These are phyloP conservation scores for Notarius quadriscutis DNA, from an alignment of 2,113 vertebrate genomes.

Conservation along the genomic window DNA sequence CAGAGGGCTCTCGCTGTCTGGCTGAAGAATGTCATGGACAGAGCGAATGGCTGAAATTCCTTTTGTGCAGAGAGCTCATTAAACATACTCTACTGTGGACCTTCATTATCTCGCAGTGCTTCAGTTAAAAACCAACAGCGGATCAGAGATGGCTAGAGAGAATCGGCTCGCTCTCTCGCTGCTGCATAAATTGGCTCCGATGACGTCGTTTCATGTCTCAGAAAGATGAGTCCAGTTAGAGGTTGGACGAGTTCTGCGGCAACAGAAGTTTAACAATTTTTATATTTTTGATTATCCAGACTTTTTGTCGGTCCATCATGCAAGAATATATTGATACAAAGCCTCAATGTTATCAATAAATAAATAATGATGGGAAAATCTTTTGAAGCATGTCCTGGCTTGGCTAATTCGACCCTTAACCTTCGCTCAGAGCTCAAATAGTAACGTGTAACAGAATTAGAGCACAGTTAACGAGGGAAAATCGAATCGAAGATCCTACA, in stretches of 20 bases:
- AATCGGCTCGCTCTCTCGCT: slow-evolving; percentile 39
- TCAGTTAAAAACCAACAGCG: slow-evolving; percentile 31
- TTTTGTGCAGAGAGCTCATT: slow-evolving; percentile 35
- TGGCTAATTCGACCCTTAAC: background rate
- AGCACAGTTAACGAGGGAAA: background rate
- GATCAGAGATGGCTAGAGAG: slow-evolving; percentile 45
- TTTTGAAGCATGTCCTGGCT: background rate
- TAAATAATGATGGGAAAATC: background rate
- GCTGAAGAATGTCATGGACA: slow-evolving; percentile 35
- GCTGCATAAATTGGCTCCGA: background rate
- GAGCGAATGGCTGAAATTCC: slow-evolving; percentile 48
- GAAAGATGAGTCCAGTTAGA: background rate
- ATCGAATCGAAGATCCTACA: background rate
- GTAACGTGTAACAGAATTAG: slow-evolving; percentile 10
- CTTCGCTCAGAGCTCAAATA: background rate
- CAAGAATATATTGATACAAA: background rate
- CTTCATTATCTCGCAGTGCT: slow-evolving; percentile 24
- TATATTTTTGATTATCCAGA: background rate
- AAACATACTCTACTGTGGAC: slow-evolving; percentile 28
- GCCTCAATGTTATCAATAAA: too few species aligned
- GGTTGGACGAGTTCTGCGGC: background rate
- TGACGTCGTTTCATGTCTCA: background rate
- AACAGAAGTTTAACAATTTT: background rate
- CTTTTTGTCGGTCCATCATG: background rate
- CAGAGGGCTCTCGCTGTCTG: background rate